Evolutionary conservation across 2,797 vertebrate species (phyloP).

Genomic region (Dicrostonyx torquatus): DNA sequence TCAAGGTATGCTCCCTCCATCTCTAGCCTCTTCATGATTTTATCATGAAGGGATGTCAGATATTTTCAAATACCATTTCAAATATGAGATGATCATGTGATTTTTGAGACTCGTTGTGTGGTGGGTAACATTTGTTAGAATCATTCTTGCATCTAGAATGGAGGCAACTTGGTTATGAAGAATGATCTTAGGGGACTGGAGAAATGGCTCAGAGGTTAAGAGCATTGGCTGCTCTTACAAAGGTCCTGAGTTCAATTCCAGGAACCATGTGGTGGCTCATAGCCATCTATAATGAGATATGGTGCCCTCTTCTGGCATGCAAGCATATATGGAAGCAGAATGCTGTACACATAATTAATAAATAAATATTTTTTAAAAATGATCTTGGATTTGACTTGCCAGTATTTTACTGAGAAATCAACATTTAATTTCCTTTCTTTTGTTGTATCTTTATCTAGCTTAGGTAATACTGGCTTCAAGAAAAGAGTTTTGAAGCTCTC

Average conservation of each 20-base stretch:
- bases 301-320: too few relatives aligned
- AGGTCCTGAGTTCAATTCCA: too few relatives aligned
- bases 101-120: background rate
- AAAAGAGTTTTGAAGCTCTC: background rate
- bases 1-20: background rate
- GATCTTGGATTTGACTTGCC: background rate
- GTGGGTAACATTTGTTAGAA: background rate
- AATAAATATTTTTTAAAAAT: too few relatives aligned
- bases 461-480: background rate
- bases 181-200: too few relatives aligned
- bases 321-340: too few relatives aligned
- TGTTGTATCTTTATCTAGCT: background rate
- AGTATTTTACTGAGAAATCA: background rate
- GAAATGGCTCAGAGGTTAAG: too few relatives aligned
- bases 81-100: background rate
- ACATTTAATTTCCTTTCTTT: background rate
- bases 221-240: too few relatives aligned
- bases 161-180: background rate
- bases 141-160: background rate
- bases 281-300: too few relatives aligned
- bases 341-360: too few relatives aligned
- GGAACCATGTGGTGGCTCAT: too few relatives aligned
- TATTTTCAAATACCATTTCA: background rate
- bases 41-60: background rate
- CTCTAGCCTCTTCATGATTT: background rate